phyloP scores from a whole-genome alignment of 1,140 invertebrate species.

The Bombus pascuorum region DNA sequence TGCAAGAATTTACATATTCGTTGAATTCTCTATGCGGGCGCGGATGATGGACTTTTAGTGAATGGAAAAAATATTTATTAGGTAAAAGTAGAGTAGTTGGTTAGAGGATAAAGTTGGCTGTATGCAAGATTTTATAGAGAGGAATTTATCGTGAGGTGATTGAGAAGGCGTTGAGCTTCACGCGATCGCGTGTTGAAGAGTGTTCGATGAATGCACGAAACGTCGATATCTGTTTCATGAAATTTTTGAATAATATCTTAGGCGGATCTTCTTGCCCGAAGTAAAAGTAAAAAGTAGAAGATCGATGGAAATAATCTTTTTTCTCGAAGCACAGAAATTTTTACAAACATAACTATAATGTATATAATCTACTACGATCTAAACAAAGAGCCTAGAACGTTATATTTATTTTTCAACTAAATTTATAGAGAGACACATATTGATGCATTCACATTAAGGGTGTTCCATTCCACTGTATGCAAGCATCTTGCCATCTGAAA shows the following conservation, averaged over 20 bases:
- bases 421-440: not conserved
- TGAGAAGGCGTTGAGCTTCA: constrained; percentile 24
- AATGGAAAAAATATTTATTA: not conserved
- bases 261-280: too few species aligned
- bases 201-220: constrained; percentile 24
- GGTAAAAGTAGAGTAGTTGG: not conserved
- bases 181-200: constrained; percentile 55
- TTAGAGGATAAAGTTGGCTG: not conserved
- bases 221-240: not conserved
- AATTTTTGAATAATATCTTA: not conserved
- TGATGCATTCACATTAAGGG: constrained; percentile 80
- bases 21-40: too few species aligned
- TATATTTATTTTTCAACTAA: not conserved
- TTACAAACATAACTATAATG: not conserved
- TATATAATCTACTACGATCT: not conserved
- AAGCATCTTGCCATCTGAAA: constrained; percentile 90
- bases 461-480: constrained; percentile 88
- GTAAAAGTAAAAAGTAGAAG: not conserved
- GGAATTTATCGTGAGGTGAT: not conserved
- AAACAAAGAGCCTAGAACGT: not conserved
- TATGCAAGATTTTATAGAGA: constrained; percentile 15
- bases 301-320: not conserved
- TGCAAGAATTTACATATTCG: not conserved
- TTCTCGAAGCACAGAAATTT: not conserved
- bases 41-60: not conserved